Base-by-base conservation (phyloP, 2,888 invertebrate species). In the Melitaea athalia region DNA sequence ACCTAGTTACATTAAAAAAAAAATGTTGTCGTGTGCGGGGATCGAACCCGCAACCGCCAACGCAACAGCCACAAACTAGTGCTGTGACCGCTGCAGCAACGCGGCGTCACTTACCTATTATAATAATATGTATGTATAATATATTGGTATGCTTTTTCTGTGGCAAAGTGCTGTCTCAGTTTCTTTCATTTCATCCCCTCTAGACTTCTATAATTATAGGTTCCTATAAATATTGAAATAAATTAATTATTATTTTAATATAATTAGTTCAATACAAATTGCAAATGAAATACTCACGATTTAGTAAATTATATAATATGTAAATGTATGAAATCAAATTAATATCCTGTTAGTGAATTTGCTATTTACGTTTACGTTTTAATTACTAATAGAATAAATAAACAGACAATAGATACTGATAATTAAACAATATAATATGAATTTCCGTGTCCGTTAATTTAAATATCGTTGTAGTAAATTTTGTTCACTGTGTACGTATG, bases 331-430 rank as follows among this genome's bases (percentile, higher is more conserved):
- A 55, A 57, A 70, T 24, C 15, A 24, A 24, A 24, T 24, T 33
- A 67, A 67, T 55, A 59, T 50, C 47, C 45, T 17, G 17, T 43
- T 52, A 60, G 31, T 55, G 15, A 67, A 63, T 60, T 67, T 63
- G 55, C 49, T 63, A 50, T 55, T 43, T 31, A 15, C 42, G 38
- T 38, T 49, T 49, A 55, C 6, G 60, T 43, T 66, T 60, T 66
- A 66, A 66, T 60, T 65, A 59, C 65, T 59, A 65, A 65, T 65
- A 59, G 53, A 53, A 66, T 61, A 61, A 45, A 61, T 66, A 63
- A 63, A 63, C 59, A 63, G n/a, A 49, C 17, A n/a, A 14, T 38
- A 14, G 5, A 33, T 15, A 33, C 8, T 42, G 17, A 42, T 7
- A 33, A 33, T 55, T 33, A n/a, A 14, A 33, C 6, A 52, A 12